Percentiles rank a stretch among this genome's conserved stretches.
phyloP scores from a whole-genome alignment of 2,797 vertebrate species.

The Poeciliopsis paucimaculata region DNA sequence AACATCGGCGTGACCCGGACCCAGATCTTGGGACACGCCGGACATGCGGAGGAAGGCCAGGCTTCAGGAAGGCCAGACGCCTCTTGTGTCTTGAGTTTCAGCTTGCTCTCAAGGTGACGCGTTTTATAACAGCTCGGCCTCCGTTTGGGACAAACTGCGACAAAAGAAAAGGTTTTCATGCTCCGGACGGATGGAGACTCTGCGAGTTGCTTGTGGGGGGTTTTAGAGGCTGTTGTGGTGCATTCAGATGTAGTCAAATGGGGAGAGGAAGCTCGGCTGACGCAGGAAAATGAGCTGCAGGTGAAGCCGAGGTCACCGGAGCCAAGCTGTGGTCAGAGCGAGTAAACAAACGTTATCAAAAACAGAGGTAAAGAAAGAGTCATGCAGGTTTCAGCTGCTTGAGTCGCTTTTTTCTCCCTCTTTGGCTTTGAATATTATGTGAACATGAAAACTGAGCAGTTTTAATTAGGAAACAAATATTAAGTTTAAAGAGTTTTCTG shows the following conservation, averaged over 20 bases:
- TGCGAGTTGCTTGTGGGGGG: conserved; percentile 9
- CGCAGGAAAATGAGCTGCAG: conserved; percentile 74
- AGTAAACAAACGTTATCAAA: conserved; percentile 15
- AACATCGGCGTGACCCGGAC: conserved; percentile 29
- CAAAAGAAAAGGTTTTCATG: background rate
- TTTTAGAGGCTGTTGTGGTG: conserved; percentile 34
- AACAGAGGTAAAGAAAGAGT: background rate
- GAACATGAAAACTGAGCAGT: conserved; percentile 5
- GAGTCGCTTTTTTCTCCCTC: background rate
- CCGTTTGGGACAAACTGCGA: conserved; percentile 1
- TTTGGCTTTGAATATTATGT: background rate
- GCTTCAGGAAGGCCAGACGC: conserved; percentile 56
- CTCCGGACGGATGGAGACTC: background rate
- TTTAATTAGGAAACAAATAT: conserved; percentile 5
- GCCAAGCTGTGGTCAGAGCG: conserved; percentile 27
- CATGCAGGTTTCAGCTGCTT: background rate
- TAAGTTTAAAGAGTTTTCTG: conserved; percentile 1
- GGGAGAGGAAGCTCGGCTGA: conserved; percentile 62
- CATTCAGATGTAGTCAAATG: conserved; percentile 74
- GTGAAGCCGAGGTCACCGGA: conserved; percentile 58
- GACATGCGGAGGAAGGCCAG: conserved; percentile 30
- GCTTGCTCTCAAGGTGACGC: conserved; percentile 61
- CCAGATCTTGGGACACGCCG: conserved; percentile 19
- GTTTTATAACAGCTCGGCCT: conserved; percentile 40
- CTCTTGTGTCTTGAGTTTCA: conserved; percentile 21